phyloP scores from a whole-genome alignment of 2,888 invertebrate genomes.

The Eurois occulta region DNA sequence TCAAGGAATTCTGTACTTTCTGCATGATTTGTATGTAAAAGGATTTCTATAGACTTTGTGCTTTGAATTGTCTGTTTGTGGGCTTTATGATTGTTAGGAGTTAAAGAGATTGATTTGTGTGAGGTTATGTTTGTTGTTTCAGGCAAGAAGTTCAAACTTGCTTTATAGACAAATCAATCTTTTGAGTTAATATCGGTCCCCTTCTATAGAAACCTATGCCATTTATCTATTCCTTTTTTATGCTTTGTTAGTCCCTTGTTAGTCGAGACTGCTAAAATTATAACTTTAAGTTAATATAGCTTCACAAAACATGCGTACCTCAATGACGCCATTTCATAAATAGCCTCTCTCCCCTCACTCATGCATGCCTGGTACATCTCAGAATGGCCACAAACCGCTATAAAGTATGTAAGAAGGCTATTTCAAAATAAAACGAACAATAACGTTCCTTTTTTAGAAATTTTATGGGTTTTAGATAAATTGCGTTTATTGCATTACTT shows the following conservation, averaged over 20 bases:
- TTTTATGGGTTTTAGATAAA: conserved; percentile 32
- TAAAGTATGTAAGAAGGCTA: conserved; percentile 20
- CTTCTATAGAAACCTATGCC: background rate
- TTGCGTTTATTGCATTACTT: background rate
- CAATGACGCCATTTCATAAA: conserved; percentile 51
- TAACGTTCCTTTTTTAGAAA: conserved; percentile 13
- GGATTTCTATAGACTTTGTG: conserved; percentile 40
- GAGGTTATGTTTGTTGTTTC: background rate
- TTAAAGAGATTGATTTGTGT: background rate
- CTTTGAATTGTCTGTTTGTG: conserved; percentile 30
- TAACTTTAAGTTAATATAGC: conserved; percentile 2
- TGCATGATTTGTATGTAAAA: conserved; percentile 57
- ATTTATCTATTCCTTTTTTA: background rate
- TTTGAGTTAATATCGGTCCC: background rate
- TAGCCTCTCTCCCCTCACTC: conserved; percentile 51
- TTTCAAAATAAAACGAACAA: conserved; percentile 25
- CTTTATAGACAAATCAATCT: background rate
- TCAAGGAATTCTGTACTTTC: conserved; percentile 51
- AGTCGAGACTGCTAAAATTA: conserved; percentile 4
- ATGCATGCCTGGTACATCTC: conserved; percentile 30
- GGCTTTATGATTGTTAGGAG: conserved; percentile 40
- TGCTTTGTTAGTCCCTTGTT: background rate
- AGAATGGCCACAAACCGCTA: conserved; percentile 34
- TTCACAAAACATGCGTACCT: conserved; percentile 20
- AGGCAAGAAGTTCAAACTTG: background rate